Conservation (phyloP, 2,113 vertebrate species). For the Glareola pratincola region DNA sequence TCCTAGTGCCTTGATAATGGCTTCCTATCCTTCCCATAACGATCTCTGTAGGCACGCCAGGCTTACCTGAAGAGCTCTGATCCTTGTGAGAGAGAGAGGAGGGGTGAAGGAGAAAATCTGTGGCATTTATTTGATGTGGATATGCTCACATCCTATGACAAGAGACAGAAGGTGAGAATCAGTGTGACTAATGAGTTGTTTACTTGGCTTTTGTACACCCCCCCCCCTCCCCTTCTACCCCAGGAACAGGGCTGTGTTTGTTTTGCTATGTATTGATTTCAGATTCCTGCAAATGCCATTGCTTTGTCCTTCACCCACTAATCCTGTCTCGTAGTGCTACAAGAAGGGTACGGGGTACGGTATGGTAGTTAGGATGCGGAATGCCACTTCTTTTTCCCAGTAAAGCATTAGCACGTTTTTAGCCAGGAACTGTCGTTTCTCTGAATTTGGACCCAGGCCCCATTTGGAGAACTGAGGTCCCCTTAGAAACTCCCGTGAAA, state of each 20-base stretch:
- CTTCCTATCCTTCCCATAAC: background rate
- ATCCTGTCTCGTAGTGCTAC: background rate
- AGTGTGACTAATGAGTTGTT: conserved; percentile 42
- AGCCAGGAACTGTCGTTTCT: background rate
- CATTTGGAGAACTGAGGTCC: background rate
- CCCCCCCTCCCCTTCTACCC: rapidly evolving
- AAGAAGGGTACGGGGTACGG: background rate
- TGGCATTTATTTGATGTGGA: conserved; percentile 43
- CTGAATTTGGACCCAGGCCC: background rate
- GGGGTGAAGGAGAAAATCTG: background rate
- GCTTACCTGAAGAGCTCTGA: background rate
- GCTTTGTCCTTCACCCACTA: background rate
- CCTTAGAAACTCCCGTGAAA: background rate
- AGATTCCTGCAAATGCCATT: background rate
- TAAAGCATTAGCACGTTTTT: background rate
- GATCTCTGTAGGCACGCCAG: background rate
- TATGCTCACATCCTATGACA: background rate
- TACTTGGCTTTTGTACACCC: background rate
- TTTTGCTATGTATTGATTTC: conserved; percentile 19
- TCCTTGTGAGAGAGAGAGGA: background rate
- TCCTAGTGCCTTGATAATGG: background rate
- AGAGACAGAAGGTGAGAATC: conserved; percentile 19
- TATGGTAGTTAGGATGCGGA: background rate
- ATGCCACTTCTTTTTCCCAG: rapidly evolving
- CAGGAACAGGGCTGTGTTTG: background rate